Percentiles rank a stretch among this genome's conserved stretches.
Conservation (phyloP, 2,113 vertebrate genomes). For the Neotragus pygmaeus region DNA sequence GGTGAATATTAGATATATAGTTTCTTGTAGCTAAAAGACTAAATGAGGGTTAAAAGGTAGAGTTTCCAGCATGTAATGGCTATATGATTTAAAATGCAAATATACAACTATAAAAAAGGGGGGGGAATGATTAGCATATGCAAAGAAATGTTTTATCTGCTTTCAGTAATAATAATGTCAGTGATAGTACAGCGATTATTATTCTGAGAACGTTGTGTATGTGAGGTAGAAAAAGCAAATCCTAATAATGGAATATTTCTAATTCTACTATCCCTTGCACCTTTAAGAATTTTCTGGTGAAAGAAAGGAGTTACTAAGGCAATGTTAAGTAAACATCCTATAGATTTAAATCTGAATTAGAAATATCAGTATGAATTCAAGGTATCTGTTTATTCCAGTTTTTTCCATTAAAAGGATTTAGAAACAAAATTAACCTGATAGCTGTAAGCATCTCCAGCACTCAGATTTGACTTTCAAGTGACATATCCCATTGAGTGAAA, state of each 20-base stretch:
- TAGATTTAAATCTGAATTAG: neutral
- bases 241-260: neutral
- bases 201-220: neutral
- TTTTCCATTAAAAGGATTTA: neutral
- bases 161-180: slow-evolving; percentile 24
- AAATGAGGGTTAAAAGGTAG: slow-evolving; percentile 34
- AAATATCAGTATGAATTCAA: neutral
- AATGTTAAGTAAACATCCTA: neutral
- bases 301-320: neutral
- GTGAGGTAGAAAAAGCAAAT: neutral
- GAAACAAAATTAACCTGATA: neutral
- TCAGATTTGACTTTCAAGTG: neutral
- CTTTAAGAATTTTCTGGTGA: neutral
- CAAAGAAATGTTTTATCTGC: neutral
- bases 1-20: slow-evolving; percentile 10
- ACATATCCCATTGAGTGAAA: neutral
- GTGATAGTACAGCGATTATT: neutral
- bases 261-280: neutral
- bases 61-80: neutral
- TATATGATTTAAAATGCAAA: slow-evolving; percentile 46
- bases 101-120: neutral
- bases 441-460: too few species aligned
- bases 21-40: slow-evolving; percentile 5
- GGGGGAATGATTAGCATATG: neutral
- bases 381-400: neutral